Evolutionary conservation across 2,888 invertebrate species (phyloP).

Genomic region (Lasioglossum villosulum): DNA sequence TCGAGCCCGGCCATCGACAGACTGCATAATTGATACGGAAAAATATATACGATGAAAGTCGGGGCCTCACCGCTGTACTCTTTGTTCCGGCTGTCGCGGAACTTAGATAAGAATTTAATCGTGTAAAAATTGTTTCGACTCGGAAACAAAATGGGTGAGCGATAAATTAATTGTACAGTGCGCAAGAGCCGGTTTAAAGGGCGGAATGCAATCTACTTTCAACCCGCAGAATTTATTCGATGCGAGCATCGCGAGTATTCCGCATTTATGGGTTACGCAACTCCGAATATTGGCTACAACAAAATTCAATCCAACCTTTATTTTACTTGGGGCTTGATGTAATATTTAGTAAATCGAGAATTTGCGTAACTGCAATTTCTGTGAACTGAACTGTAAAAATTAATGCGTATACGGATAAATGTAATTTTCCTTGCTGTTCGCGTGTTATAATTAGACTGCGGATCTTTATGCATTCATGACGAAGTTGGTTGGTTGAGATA

Average conservation of each 20-base stretch:
- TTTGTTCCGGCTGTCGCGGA: neutral
- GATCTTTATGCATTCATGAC: too few species aligned
- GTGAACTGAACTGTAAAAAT: neutral
- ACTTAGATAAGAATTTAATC: neutral
- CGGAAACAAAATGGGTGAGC: neutral
- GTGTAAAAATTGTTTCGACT: neutral
- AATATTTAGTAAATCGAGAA: neutral
- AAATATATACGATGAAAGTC: neutral
- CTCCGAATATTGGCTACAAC: neutral
- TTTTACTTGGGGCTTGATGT: neutral
- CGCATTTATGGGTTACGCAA: neutral
- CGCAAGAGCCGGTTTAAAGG: neutral
- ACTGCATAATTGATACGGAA: slow-evolving; percentile 13
- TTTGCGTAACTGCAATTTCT: neutral
- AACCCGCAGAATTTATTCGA: neutral
- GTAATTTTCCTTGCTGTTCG: neutral
- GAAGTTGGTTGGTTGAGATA: too few species aligned
- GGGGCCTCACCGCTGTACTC: neutral
- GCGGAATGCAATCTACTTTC: neutral
- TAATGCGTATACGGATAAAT: neutral
- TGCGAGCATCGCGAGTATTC: neutral
- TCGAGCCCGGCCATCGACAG: neutral
- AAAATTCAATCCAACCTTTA: neutral
- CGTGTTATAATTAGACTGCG: neutral
- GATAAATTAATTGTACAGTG: neutral